Evolutionary conservation across 1,140 invertebrate genomes (phyloP).

Genomic region (Drosophila equinoxialis): DNA sequence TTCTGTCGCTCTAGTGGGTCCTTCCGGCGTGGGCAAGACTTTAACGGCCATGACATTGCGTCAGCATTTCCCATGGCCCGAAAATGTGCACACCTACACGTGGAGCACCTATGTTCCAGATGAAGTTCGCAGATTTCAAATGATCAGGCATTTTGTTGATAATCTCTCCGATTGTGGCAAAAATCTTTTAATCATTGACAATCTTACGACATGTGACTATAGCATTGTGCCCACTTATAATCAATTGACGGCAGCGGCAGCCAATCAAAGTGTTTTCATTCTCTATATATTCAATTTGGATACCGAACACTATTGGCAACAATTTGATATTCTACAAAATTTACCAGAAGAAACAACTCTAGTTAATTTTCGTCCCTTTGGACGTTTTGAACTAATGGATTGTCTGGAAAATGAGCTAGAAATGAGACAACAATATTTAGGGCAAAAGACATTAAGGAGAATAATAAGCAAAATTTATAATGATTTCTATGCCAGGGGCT

Average conservation of each 20-base stretch:
- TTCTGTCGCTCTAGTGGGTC: slow-evolving; percentile 62
- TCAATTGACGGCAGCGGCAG: slow-evolving; percentile 21
- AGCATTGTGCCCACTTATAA: slow-evolving; percentile 58
- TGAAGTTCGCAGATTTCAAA: slow-evolving; percentile 54
- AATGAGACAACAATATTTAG: slow-evolving; percentile 33
- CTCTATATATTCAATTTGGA: slow-evolving; percentile 66
- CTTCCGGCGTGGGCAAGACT: slow-evolving; percentile 66
- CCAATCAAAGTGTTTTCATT: slow-evolving; percentile 58
- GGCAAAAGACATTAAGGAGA: slow-evolving; percentile 2
- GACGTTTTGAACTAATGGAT: slow-evolving; percentile 45
- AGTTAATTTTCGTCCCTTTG: slow-evolving; percentile 55
- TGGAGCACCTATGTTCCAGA: slow-evolving; percentile 67
- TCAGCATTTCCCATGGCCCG: slow-evolving; percentile 66
- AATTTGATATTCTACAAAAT: slow-evolving; percentile 63
- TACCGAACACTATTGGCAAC: slow-evolving; percentile 46
- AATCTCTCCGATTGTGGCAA: slow-evolving; percentile 61
- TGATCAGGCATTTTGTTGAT: slow-evolving; percentile 56
- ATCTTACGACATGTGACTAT: slow-evolving; percentile 58
- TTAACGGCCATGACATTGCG: slow-evolving; percentile 39
- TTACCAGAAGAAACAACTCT: slow-evolving; percentile 57
- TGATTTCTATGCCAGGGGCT: slow-evolving; percentile 42
- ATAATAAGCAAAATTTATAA: slow-evolving; percentile 40
- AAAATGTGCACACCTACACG: slow-evolving; percentile 66
- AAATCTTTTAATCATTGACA: slow-evolving; percentile 70
- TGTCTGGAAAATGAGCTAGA: slow-evolving; percentile 59